Evolutionary conservation across 2,888 invertebrate species (phyloP), one percentile per base, ranked within the genome.

Genomic region (Platypus cylindrus): DNA sequence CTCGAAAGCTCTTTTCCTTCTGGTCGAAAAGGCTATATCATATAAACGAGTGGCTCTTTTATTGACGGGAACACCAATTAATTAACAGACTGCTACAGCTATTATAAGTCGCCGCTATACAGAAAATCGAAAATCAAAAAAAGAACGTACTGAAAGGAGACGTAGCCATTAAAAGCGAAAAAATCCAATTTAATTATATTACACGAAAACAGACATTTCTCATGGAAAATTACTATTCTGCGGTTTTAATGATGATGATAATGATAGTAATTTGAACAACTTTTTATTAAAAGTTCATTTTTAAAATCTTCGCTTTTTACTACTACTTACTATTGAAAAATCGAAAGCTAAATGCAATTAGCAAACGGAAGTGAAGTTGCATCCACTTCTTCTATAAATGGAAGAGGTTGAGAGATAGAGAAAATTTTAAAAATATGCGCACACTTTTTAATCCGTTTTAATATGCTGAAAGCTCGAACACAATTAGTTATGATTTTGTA

Each of bases 251-350:
- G 28, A 28, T 12, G 13, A 27, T n/a, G n/a, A n/a, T n/a, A n/a
- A n/a, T n/a, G n/a, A n/a, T n/a, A n/a, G n/a, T n/a, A n/a, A n/a
- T n/a, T n/a, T n/a, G n/a, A n/a, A n/a, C n/a, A n/a, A 23, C 17
- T 34, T 17, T 34, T 34, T 23, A 28, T 23, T 34, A 34, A 34
- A 29, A 34, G 28, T 34, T 29, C 34, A 34, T 23, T 23, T 34
- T 34, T 34, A 29, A 34, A 34, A 34, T 34, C n/a, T n/a, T n/a
- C 29, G 34, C 34, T 34, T 34, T 34, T 27, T n/a, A n/a, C n/a
- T n/a, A n/a, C n/a, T n/a, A 34, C 14, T 27, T 13, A 22, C 34
- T 22, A 28, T 27, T 18, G 12, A 24, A 34, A 34, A 32, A 34
- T 27, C 27, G 27, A 27, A 27, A 4, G 3, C 14, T 12, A n/a